These are phyloP conservation scores for Cheiracanthium punctorium DNA, from an alignment of 2,888 invertebrate genomes.

Conservation along the genomic window DNA sequence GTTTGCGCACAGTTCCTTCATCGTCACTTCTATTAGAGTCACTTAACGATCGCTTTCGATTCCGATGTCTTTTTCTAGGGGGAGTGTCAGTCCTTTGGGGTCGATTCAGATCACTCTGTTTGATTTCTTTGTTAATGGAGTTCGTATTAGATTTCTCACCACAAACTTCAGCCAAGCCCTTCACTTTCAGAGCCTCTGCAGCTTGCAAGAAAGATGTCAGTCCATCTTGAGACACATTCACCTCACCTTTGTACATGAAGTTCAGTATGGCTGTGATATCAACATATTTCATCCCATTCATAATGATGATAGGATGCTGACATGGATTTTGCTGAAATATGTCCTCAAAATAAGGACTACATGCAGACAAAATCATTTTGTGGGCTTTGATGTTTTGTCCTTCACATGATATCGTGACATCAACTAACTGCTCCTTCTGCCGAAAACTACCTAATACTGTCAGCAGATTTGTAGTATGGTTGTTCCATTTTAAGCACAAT, in stretches of 20 bases:
- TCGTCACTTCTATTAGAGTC: constrained; percentile 22
- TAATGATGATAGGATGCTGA: constrained; percentile 18
- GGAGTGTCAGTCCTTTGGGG: constrained; percentile 1
- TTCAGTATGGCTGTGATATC: constrained; percentile 12
- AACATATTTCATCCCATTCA: constrained; percentile 3
- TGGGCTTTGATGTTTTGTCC: neutral
- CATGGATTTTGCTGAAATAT: constrained; percentile 19
- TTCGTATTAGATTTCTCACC: neutral
- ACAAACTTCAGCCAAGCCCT: constrained; percentile 9
- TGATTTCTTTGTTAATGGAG: neutral
- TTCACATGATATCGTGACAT: constrained; percentile 26
- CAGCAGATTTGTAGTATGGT: neutral
- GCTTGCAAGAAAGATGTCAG: constrained; percentile 18
- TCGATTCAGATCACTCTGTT: neutral
- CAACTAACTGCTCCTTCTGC: neutral
- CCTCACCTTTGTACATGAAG: constrained; percentile 22
- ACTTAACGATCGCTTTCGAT: constrained; percentile 11
- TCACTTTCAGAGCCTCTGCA: constrained; percentile 17
- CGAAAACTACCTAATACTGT: constrained; percentile 7
- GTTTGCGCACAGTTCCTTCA: neutral
- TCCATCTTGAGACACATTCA: constrained; percentile 21
- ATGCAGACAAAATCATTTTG: constrained; percentile 13
- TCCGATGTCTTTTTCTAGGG: neutral
- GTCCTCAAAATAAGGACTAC: constrained; percentile 17
- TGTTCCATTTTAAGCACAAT: constrained; percentile 21